Conservation (phyloP, 35 echinoderm and acorn worm species). For the Lytechinus variegatus region DNA sequence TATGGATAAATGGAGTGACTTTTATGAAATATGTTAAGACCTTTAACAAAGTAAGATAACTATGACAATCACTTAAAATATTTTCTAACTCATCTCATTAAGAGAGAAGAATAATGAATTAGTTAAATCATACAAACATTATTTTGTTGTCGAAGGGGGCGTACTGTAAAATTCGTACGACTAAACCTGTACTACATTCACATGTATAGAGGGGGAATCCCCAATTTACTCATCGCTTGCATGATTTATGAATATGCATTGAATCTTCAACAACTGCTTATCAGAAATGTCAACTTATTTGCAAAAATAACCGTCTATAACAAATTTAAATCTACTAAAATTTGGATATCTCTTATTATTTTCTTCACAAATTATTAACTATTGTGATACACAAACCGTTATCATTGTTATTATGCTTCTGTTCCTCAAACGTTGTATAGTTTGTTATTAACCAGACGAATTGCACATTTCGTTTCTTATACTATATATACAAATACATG, state of each 20-base stretch:
- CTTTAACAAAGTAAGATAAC: too few species aligned
- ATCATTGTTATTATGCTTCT: neutral
- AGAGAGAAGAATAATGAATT: too few species aligned
- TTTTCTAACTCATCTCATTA: too few species aligned
- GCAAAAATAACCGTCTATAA: neutral
- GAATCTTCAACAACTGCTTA: neutral
- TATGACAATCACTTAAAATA: too few species aligned
- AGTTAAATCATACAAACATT: too few species aligned
- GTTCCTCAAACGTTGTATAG: neutral
- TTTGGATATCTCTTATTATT: neutral
- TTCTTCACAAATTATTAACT: neutral
- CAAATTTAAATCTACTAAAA: neutral
- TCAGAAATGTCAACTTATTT: neutral
- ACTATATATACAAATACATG: neutral
- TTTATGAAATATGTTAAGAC: too few species aligned
- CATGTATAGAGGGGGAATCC: too few species aligned
- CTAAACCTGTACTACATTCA: too few species aligned
- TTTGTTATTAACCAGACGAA: neutral
- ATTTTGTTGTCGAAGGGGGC: too few species aligned
- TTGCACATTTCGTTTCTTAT: neutral
- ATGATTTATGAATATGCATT: neutral
- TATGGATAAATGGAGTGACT: too few species aligned
- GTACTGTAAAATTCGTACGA: too few species aligned
- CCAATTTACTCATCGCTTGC: too few species aligned
- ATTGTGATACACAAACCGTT: neutral